Conservation (phyloP, 2,113 vertebrate species). For the Pseudorectes ferrugineus region DNA sequence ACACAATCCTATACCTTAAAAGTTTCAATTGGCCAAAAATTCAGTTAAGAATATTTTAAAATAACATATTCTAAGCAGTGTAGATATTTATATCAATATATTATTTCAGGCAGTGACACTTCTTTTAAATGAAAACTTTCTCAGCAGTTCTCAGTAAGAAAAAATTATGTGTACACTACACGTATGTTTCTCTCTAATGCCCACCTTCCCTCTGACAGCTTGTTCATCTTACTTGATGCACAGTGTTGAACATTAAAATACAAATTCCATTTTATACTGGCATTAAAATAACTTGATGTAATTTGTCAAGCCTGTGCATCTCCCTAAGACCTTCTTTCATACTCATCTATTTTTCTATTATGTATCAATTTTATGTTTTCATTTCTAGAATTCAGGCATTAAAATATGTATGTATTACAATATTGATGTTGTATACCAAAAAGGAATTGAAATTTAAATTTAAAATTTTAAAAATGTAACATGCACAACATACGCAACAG, state of each 20-base stretch:
- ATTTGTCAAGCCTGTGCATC: not conserved
- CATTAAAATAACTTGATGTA: not conserved
- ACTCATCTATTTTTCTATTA: not conserved
- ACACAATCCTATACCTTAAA: not conserved
- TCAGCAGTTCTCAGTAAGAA: not conserved
- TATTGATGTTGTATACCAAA: not conserved
- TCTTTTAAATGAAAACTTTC: not conserved
- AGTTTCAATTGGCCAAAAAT: not conserved
- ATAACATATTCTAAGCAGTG: not conserved
- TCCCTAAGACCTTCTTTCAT: not conserved
- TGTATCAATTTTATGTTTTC: not conserved
- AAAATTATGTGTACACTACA: not conserved
- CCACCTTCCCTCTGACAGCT: not conserved
- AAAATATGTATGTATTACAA: accelerated
- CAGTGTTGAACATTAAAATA: not conserved
- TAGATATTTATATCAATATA: not conserved
- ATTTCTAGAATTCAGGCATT: not conserved
- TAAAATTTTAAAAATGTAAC: not conserved
- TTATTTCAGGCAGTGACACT: not conserved
- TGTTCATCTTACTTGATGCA: not conserved
- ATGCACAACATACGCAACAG: not conserved
- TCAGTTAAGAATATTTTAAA: not conserved
- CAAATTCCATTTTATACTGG: not conserved
- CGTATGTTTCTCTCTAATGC: accelerated
- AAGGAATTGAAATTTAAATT: not conserved